A percentile compares a stretch with the other conserved stretches of the same genome.
Evolutionary conservation across 92 coral and sea anemone genomes (phyloP).

Genomic region (Parazoanthus darwini): DNA sequence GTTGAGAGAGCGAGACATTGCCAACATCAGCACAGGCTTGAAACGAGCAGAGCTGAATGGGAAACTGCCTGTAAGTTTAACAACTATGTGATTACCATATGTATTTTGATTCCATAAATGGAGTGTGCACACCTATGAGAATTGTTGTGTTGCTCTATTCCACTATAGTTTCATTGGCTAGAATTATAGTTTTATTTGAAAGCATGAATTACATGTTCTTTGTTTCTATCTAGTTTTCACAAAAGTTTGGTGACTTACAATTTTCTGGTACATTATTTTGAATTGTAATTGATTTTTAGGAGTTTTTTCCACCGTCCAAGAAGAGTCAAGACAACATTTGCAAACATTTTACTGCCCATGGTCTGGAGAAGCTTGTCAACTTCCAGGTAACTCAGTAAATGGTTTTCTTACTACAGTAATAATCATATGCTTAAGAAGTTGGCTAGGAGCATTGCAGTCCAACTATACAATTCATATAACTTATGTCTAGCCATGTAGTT

Average conservation of each 20-base stretch:
- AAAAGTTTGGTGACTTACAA: no score
- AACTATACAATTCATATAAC: no score
- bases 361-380: conserved; percentile 81
- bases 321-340: conserved; percentile 85
- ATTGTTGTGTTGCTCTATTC: no score
- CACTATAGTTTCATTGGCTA: no score
- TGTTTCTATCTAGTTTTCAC: no score
- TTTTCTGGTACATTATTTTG: neutral
- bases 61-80: conserved; percentile 72
- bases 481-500: no score
- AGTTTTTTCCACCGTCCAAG: conserved; percentile 94
- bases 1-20: conserved; percentile 87
- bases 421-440: neutral
- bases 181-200: no score
- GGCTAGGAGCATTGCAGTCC: no score
- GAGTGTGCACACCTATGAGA: no score
- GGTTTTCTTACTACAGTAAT: neutral
- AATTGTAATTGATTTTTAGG: conserved; percentile 45
- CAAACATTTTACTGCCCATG: conserved; percentile 90
- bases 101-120: no score
- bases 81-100: no score
- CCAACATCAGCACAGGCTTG: conserved; percentile 70
- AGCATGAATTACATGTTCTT: no score
- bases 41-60: conserved; percentile 93
- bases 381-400: conserved; percentile 69